Percentiles rank a stretch among this genome's conserved stretches.
phyloP scores from a whole-genome alignment of 2,888 invertebrate species.

The Pheosia tremula region DNA sequence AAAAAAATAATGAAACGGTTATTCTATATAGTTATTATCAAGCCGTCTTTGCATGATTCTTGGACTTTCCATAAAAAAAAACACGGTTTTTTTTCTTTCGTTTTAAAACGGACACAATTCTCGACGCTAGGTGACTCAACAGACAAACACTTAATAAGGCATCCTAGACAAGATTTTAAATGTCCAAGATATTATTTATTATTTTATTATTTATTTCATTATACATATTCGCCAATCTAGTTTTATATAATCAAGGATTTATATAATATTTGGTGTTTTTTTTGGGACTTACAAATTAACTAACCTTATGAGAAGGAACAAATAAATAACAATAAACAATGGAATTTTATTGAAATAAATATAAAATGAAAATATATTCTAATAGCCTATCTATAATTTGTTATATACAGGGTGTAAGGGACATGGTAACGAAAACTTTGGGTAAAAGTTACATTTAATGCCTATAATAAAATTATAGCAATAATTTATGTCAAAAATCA shows the following conservation, averaged over 20 bases:
- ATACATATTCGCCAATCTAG: slow-evolving; percentile 41
- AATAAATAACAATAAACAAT: slow-evolving; percentile 7
- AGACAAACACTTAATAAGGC: slow-evolving; percentile 28
- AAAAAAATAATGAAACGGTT: no score
- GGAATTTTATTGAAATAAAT: not conserved
- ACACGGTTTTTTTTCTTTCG: not conserved
- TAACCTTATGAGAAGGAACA: slow-evolving; percentile 28
- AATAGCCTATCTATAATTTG: slow-evolving; percentile 40
- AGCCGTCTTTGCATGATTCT: no score
- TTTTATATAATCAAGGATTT: slow-evolving; percentile 38
- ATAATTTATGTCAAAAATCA: no score
- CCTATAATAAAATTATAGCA: no score
- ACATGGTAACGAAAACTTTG: no score
- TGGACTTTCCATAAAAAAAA: not conserved
- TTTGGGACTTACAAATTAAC: slow-evolving; percentile 72
- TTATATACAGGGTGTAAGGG: slow-evolving; percentile 10
- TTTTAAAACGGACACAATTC: slow-evolving; percentile 18
- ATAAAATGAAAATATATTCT: slow-evolving; percentile 25
- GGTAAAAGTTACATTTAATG: no score
- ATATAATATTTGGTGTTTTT: slow-evolving; percentile 47
- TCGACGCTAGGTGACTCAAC: slow-evolving; percentile 30
- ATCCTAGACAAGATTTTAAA: slow-evolving; percentile 32
- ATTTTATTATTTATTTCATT: slow-evolving; percentile 27
- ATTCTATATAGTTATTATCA: no score
- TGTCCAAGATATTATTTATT: slow-evolving; percentile 18